Evolutionary conservation across 2,113 vertebrate genomes (phyloP).

Genomic region (Carassius auratus): DNA sequence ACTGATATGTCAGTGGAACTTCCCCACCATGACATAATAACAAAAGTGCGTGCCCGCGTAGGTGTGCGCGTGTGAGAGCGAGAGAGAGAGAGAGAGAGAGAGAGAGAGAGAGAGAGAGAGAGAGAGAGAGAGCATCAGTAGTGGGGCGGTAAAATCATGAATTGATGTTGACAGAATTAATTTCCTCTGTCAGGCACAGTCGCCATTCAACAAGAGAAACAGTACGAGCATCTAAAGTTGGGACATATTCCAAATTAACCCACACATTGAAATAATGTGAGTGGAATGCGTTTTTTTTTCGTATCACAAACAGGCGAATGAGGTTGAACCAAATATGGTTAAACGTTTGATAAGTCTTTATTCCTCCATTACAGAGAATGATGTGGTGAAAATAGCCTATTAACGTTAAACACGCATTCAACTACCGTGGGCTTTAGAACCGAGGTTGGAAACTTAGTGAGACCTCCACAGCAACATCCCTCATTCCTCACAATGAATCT

Average conservation of each 20-base stretch:
- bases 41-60: neutral
- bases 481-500: neutral
- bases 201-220: conserved; percentile 7
- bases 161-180: conserved; percentile 19
- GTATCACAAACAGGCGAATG: neutral
- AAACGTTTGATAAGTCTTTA: neutral
- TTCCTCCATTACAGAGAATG: too few relatives aligned
- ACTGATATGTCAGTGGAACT: neutral
- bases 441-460: neutral
- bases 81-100: conserved; percentile 53
- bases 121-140: conserved; percentile 25
- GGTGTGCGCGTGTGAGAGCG: conserved; percentile 7
- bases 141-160: conserved; percentile 22
- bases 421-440: neutral
- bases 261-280: neutral
- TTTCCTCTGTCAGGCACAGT: conserved; percentile 27
- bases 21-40: neutral
- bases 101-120: conserved; percentile 59
- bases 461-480: neutral
- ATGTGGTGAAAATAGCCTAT: neutral
- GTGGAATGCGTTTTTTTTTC: too few relatives aligned
- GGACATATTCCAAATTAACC: neutral
- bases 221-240: neutral
- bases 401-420: neutral
- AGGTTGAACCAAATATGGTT: neutral